A percentile compares a stretch with the other conserved stretches of the same genome.
phyloP scores from a whole-genome alignment of 2,888 invertebrate species.

The Cephus sareptanus region DNA sequence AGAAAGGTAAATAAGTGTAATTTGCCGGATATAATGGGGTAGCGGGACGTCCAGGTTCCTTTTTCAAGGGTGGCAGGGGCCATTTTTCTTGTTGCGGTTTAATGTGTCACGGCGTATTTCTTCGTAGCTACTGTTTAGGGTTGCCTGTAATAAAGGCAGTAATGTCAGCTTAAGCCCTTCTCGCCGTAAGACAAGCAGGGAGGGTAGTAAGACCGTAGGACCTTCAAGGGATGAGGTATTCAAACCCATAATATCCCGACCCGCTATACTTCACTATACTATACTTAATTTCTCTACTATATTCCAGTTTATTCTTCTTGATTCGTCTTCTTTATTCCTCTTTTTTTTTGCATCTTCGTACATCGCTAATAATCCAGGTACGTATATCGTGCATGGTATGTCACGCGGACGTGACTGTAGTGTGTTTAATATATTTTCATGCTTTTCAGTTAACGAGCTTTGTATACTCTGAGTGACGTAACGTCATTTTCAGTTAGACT shows the following conservation, averaged over 20 bases:
- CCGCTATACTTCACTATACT: neutral
- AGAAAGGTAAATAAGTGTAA: neutral
- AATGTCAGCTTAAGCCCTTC: conserved; percentile 18
- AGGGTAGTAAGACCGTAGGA: too few relatives aligned
- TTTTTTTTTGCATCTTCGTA: too few relatives aligned
- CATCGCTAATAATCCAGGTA: too few relatives aligned
- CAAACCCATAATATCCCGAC: neutral
- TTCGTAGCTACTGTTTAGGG: conserved; percentile 19
- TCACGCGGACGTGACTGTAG: too few relatives aligned
- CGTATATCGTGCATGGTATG: too few relatives aligned
- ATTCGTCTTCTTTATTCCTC: too few relatives aligned
- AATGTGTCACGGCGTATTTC: conserved; percentile 21
- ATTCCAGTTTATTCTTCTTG: too few relatives aligned
- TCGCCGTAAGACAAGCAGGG: too few relatives aligned
- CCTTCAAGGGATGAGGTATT: too few relatives aligned
- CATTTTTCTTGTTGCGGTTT: conserved; percentile 20
- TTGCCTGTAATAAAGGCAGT: conserved; percentile 19
- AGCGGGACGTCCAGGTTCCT: conserved; percentile 2
- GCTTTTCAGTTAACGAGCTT: conserved; percentile 4
- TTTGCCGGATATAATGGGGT: conserved; percentile 7
- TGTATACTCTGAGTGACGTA: conserved; percentile 2
- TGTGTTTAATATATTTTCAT: neutral
- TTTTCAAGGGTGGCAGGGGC: neutral
- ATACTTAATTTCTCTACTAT: neutral
- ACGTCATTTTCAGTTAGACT: neutral